Evolutionary conservation across 1,140 invertebrate species (phyloP), one percentile per base, ranked within the genome.

Genomic region (Lepidurus packardi): DNA sequence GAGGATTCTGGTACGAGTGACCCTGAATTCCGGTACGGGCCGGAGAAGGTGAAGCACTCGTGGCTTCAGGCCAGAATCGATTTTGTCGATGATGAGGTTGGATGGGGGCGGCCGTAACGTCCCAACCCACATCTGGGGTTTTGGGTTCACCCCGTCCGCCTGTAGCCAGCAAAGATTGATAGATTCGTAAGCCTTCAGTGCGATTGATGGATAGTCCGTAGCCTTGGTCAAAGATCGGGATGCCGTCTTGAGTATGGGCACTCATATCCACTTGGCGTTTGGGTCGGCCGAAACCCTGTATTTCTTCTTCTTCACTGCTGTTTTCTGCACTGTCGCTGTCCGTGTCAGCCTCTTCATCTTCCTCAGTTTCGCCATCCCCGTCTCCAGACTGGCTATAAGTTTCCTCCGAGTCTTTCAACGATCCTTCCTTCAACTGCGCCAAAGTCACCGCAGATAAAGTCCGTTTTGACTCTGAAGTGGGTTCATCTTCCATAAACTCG

Each of bases 261-360:
- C 75, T 80, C 25, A 80, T 65, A 74, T 80, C 79, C 21, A 76
- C 79, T 74, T 80, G 79, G 16, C 79, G 79, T 21, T 79, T 79
- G 16, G 24, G 25, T 11, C 79, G 75, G 34, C 45, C 73, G 8
- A 44, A 25, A 44, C 24, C 44, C 24, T 9, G 53, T n/a, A 45
- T 24, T 10, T 77, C 76, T n/a, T 41, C 76, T 45, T 53, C 45
- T 43, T 77, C 76, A n/a, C 25, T 34, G 34, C 47, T 47, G 47
- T 77, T 44, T 13, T 77, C 43, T n/a, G 24, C 43, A 75, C 16
- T 16, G 41, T 75, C 41, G 13, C 43, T 43, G 34, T 45, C 76
- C n/a, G 24, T 43, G 13, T 16, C 25, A 43, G n/a, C 11, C 16
- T 73, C 76, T 34, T 45, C 44, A 43, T 43, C 43, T 16, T 77